Evolutionary conservation across 2,797 vertebrate genomes (phyloP), one percentile per base, ranked within the genome.

Genomic region (Allobates femoralis): DNA sequence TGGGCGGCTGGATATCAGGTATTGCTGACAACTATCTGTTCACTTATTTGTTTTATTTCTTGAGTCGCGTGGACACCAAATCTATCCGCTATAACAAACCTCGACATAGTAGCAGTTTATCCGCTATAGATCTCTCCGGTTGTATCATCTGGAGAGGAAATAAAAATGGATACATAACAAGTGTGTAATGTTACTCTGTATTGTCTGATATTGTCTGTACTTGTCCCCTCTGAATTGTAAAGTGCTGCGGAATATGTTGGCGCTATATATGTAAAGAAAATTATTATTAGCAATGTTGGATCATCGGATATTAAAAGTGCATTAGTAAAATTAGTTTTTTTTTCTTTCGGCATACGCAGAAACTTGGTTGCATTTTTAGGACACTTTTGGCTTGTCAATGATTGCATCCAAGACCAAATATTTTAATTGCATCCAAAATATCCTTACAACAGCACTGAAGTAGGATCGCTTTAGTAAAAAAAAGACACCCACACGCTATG

Each of bases 1-100:
- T 58, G 79, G 84, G 81, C 84, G 60, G 56, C 86, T 74, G 79
- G 28, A 86, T 86, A 84, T 86, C 88, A 90, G 90, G 90, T 90
- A 90, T 37, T 58, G 78, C 58, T 55, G 60, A 6, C 23, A 83
- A 73, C 51, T 79, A 75, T 83, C 62, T 71, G 19, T 73, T 73
- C 77, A 62, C 34, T 66, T 64, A 66, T 30, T 84, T 80, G 55
- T 58, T 37, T 41, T 60, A 41, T 79, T 41, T 74, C 67, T 83
- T 8, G 66, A n/a, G 18, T 60, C 71, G 37, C 5, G 14, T 58
- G 21, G 32, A 15, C 55, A 18, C 55, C 1, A 23, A 78, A 16
- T 60, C 15, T 19, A 14, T 2, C 3, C 74, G 32, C 1, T 71
- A 1, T 46, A 41, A 50, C 37, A 3, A 50, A 23, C 19, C 34